Evolutionary conservation across 2,888 invertebrate species (phyloP).

Genomic region (Junonia oenone): DNA sequence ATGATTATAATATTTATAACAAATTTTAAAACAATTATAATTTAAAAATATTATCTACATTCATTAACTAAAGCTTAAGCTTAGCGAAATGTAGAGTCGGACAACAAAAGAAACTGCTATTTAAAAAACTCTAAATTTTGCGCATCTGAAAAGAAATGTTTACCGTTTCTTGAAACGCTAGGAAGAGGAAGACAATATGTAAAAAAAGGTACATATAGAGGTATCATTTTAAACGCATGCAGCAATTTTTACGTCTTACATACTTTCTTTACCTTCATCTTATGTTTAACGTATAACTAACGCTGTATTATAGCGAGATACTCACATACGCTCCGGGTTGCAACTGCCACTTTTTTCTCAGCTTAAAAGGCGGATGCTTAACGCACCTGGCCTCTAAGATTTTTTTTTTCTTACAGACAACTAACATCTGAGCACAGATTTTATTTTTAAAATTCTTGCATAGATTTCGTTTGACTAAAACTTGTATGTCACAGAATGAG

Average conservation of each 20-base stretch:
- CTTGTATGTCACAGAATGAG: not conserved
- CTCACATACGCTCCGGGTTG: conserved; percentile 13
- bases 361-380: conserved; percentile 54
- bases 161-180: no score
- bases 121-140: no score
- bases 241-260: not conserved
- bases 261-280: not conserved
- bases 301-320: conserved; percentile 5
- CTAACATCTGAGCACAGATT: conserved; percentile 9
- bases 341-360: conserved; percentile 48
- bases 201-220: not conserved
- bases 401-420: conserved; percentile 29
- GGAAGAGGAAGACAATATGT: no score
- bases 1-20: no score
- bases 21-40: no score
- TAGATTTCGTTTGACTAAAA: conserved; percentile 4
- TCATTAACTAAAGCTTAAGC: no score
- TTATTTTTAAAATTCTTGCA: conserved; percentile 18
- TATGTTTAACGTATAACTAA: not conserved
- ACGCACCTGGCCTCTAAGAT: conserved; percentile 62
- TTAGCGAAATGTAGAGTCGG: no score
- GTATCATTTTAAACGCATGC: no score
- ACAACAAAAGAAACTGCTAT: no score
- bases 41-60: no score
- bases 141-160: no score